These are phyloP conservation scores for Chiridota heheva DNA, from an alignment of 35 echinoderm and acorn worm species.

Conservation along the genomic window DNA sequence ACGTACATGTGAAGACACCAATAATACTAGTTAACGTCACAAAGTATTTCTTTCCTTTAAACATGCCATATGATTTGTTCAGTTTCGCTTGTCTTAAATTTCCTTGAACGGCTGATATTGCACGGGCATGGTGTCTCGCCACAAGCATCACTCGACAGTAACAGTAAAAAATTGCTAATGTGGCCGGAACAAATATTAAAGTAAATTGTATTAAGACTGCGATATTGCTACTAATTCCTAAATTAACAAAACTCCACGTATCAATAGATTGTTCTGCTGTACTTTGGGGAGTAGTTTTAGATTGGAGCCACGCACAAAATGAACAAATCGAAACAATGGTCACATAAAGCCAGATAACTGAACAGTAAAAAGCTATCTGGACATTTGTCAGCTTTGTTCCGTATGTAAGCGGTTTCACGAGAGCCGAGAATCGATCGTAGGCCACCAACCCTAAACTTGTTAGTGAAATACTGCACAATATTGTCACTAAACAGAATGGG, in stretches of 20 bases:
- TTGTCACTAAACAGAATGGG: constrained; percentile 55
- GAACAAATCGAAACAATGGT: constrained; percentile 52
- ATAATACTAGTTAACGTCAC: constrained; percentile 79
- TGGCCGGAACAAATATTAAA: constrained; percentile 69
- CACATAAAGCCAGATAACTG: constrained; percentile 60
- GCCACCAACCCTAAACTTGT: constrained; percentile 71
- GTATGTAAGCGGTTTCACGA: constrained; percentile 91
- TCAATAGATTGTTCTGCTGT: background rate
- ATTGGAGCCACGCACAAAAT: background rate
- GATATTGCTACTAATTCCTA: constrained; percentile 28
- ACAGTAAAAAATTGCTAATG: constrained; percentile 73
- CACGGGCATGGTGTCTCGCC: constrained; percentile 89
- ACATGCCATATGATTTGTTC: constrained; percentile 80
- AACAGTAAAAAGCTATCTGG: constrained; percentile 46
- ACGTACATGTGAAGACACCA: constrained; percentile 76
- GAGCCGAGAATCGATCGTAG: constrained; percentile 85
- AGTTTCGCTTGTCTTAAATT: constrained; percentile 69
- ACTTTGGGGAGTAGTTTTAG: background rate
- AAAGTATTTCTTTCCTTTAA: constrained; percentile 93
- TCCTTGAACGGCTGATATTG: constrained; percentile 88
- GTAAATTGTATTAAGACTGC: constrained; percentile 60
- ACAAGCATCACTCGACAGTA: constrained; percentile 89
- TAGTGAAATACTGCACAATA: constrained; percentile 71
- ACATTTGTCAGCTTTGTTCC: constrained; percentile 57
- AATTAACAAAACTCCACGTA: too few species aligned